phyloP scores from a whole-genome alignment of 1,140 invertebrate genomes.

The Glossosoma conforme region DNA sequence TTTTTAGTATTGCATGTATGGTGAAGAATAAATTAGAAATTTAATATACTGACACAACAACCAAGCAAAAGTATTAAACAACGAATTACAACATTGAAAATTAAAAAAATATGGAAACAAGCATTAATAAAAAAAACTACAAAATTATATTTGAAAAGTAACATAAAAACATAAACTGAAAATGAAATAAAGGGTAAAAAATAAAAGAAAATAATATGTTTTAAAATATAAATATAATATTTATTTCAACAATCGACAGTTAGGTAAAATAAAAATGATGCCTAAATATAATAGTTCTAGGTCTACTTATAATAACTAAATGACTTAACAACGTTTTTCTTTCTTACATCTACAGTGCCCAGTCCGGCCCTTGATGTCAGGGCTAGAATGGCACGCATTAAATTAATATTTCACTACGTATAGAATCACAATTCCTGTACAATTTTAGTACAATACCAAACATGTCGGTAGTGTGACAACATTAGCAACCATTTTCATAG shows the following conservation, averaged over 20 bases:
- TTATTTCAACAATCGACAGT: constrained; percentile 25
- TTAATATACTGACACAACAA: neutral
- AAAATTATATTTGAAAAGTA: neutral
- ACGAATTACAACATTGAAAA: neutral
- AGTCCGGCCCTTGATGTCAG: no score
- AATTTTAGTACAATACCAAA: constrained; percentile 2
- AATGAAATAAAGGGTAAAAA: constrained; percentile 6
- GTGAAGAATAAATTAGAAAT: no score
- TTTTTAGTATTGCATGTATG: no score
- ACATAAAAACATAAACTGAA: constrained; percentile 12
- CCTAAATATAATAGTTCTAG: constrained; percentile 12
- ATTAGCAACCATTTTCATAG: constrained; percentile 22
- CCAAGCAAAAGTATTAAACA: neutral
- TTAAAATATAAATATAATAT: constrained; percentile 26
- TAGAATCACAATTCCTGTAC: constrained; percentile 14
- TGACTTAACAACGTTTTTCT: constrained; percentile 23
- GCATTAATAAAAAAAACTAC: neutral
- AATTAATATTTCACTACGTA: constrained; percentile 14
- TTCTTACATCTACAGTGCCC: constrained; percentile 8
- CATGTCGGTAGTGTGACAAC: neutral
- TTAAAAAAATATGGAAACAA: neutral
- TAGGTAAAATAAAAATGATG: constrained; percentile 21
- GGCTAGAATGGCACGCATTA: no score
- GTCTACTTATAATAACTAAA: constrained; percentile 16
- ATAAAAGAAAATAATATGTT: constrained; percentile 23